Evolutionary conservation across 2,888 invertebrate genomes (phyloP).

Genomic region (Melanostoma mellinum): DNA sequence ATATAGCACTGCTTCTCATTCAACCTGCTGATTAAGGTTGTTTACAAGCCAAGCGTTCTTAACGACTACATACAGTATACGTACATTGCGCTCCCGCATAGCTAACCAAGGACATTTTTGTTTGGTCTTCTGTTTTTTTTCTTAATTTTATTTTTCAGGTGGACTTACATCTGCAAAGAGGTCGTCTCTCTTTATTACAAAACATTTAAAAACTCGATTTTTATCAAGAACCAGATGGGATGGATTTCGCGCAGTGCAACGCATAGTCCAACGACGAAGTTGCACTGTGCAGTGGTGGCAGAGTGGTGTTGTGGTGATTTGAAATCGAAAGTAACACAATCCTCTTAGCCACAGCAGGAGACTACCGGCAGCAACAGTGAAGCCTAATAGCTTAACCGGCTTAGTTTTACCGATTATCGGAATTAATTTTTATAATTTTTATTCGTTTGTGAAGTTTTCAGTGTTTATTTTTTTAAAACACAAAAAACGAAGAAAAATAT

Average conservation of each 20-base stretch:
- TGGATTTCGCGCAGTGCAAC: constrained; percentile 4
- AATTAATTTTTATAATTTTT: constrained; percentile 57
- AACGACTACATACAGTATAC: constrained; percentile 13
- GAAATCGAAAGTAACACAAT: constrained; percentile 69
- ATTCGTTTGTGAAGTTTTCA: constrained; percentile 14
- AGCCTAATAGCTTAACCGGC: constrained; percentile 61
- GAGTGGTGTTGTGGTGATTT: constrained; percentile 46
- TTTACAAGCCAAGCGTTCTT: constrained; percentile 33
- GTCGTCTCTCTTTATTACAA: constrained; percentile 54
- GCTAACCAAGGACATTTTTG: constrained; percentile 44
- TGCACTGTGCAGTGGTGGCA: neutral
- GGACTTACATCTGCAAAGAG: constrained; percentile 44
- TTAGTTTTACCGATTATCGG: constrained; percentile 54
- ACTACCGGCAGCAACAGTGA: constrained; percentile 28
- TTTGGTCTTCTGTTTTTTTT: constrained; percentile 25
- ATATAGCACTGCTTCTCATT: too few species aligned
- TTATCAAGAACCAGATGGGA: constrained; percentile 48
- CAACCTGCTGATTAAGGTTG: too few species aligned
- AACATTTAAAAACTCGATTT: constrained; percentile 64
- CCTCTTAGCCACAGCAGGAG: constrained; percentile 64
- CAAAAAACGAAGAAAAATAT: neutral
- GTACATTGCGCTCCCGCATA: constrained; percentile 17
- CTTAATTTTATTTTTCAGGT: constrained; percentile 11
- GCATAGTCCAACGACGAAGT: constrained; percentile 5
- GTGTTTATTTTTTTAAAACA: neutral